Percentiles rank a stretch among this genome's conserved stretches.
These are phyloP conservation scores for Corythornis cristatus DNA, from an alignment of 2,113 vertebrate species.

Conservation along the genomic window DNA sequence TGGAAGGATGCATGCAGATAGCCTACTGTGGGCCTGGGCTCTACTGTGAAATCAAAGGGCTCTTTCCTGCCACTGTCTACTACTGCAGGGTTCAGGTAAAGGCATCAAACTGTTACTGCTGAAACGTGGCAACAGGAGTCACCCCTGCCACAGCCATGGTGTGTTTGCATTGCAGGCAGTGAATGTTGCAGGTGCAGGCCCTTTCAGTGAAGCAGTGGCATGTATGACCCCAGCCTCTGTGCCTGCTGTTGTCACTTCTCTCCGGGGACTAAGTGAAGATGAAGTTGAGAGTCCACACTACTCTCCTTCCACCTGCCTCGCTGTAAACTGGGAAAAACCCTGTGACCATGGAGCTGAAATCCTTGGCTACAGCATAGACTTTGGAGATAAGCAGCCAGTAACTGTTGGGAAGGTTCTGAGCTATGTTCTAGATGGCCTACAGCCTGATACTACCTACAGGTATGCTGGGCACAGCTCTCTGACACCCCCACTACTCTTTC, in stretches of 20 bases:
- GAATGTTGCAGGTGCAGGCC: constrained; percentile 88
- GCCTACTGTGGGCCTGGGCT: constrained; percentile 87
- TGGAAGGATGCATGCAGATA: constrained; percentile 91
- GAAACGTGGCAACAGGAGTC: background rate
- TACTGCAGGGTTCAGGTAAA: constrained; percentile 94
- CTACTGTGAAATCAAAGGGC: constrained; percentile 90
- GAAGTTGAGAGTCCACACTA: constrained; percentile 81
- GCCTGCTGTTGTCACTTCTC: constrained; percentile 87
- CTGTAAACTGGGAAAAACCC: constrained; percentile 89
- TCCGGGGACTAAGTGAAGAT: constrained; percentile 85
- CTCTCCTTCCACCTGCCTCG: constrained; percentile 93
- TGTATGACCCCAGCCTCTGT: constrained; percentile 93
- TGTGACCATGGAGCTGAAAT: constrained; percentile 93
- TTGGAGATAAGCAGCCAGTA: constrained; percentile 90
- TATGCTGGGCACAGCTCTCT: constrained; percentile 38
- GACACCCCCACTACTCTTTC: background rate
- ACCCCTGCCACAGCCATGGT: background rate
- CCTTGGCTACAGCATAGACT: constrained; percentile 92
- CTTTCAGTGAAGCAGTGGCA: constrained; percentile 89
- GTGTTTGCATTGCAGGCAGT: constrained; percentile 78
- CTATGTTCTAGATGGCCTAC: constrained; percentile 88
- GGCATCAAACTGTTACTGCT: background rate
- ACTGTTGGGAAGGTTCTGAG: constrained; percentile 84
- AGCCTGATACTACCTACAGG: constrained; percentile 98
- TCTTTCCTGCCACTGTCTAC: constrained; percentile 91